Percentiles rank a stretch among this genome's conserved stretches.
Conservation (phyloP, 2,797 vertebrate genomes). For the Discoglossus pictus region DNA sequence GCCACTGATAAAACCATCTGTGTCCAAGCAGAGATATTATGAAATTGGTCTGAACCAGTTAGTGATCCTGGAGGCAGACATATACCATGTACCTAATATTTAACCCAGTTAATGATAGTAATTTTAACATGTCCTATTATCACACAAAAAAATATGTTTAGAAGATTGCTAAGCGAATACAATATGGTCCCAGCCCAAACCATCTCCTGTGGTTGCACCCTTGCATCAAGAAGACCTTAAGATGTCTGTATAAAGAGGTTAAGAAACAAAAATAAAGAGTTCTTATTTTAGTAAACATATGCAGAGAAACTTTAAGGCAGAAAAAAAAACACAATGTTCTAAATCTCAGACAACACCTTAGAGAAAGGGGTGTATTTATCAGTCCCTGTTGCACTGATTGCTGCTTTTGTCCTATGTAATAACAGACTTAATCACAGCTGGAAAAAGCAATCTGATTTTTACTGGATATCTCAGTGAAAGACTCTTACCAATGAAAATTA, state of each 20-base stretch:
- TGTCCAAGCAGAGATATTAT: too few relatives aligned
- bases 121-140: too few relatives aligned
- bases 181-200: background rate
- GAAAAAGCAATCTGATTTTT: slow-evolving; percentile 46
- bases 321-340: background rate
- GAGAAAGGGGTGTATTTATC: slow-evolving; percentile 32
- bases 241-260: background rate
- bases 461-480: slow-evolving; percentile 30
- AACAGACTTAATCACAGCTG: slow-evolving; percentile 48
- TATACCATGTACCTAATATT: too few relatives aligned
- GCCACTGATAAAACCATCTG: too few relatives aligned
- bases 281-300: background rate
- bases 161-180: too few relatives aligned
- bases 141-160: too few relatives aligned
- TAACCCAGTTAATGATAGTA: too few relatives aligned
- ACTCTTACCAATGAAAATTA: slow-evolving; percentile 45
- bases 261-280: background rate
- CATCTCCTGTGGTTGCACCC: background rate
- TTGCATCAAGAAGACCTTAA: background rate
- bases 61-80: too few relatives aligned
- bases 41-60: too few relatives aligned
- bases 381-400: slow-evolving; percentile 43
- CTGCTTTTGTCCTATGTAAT: slow-evolving; percentile 45
- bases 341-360: slow-evolving; percentile 12
- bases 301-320: background rate